phyloP scores from a whole-genome alignment of 2,888 invertebrate species.

The Pristionchus entomophagus region DNA sequence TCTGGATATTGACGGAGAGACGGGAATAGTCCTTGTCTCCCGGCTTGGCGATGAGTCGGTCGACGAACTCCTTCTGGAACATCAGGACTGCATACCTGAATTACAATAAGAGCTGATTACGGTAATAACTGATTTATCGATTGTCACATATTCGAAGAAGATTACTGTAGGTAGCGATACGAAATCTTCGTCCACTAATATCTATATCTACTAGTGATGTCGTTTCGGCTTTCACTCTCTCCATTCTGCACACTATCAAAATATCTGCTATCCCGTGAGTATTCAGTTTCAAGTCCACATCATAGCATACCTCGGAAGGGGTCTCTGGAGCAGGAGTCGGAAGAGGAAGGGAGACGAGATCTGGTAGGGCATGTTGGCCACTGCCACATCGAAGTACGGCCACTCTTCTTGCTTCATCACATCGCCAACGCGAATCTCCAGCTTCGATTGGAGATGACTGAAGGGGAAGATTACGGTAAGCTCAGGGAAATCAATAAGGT shows the following conservation, averaged over 20 bases:
- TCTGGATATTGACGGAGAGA: conserved; percentile 94
- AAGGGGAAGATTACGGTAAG: too few species aligned
- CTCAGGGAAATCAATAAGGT: too few species aligned
- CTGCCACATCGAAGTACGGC: conserved; percentile 97
- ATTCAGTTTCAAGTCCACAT: too few species aligned
- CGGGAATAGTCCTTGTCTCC: conserved; percentile 97
- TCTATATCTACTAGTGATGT: too few species aligned
- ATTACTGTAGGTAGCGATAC: too few species aligned
- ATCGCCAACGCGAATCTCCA: conserved; percentile 94
- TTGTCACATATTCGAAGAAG: too few species aligned
- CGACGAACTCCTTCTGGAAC: conserved; percentile 99
- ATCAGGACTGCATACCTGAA: conserved; percentile 93
- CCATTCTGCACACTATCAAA: too few species aligned
- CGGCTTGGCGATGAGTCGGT: conserved; percentile 94
- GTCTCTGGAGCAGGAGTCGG: conserved; percentile 88
- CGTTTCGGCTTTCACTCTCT: too few species aligned
- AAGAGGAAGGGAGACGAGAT: conserved; percentile 90
- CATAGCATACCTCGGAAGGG: conserved; percentile 76
- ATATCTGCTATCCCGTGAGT: too few species aligned
- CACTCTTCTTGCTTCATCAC: conserved; percentile 93
- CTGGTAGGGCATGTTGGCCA: conserved; percentile 98
- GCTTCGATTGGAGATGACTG: conserved; percentile 89
- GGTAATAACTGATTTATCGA: too few species aligned
- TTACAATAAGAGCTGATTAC: too few species aligned
- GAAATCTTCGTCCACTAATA: too few species aligned